Evolutionary conservation across 2,797 vertebrate genomes (phyloP).

Genomic region (Sphaeramia orbicularis): DNA sequence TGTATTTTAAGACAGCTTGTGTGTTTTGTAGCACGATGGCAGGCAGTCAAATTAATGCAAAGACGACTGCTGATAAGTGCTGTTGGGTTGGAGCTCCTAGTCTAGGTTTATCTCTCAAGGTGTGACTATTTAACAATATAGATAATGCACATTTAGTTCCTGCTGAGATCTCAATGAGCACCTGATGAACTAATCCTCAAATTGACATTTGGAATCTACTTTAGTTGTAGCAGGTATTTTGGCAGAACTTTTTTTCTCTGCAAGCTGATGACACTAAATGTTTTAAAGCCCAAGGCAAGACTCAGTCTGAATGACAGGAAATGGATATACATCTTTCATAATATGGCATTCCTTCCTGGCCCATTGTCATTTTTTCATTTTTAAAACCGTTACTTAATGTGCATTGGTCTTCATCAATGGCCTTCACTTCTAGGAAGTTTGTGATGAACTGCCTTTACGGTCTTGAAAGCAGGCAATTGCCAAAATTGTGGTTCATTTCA

Average conservation of each 20-base stretch:
- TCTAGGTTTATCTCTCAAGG: neutral
- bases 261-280: too few species aligned
- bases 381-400: accelerated
- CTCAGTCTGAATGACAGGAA: neutral
- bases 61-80: conserved; percentile 5
- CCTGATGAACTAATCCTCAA: neutral
- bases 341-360: too few species aligned
- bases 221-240: too few species aligned
- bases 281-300: too few species aligned
- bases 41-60: neutral
- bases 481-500: neutral
- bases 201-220: too few species aligned
- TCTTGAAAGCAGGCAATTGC: conserved; percentile 7
- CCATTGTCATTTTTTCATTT: neutral
- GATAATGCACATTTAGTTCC: neutral
- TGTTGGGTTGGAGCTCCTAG: too few species aligned
- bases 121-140: neutral
- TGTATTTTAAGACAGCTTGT: neutral
- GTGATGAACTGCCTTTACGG: neutral
- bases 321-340: neutral
- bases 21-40: neutral
- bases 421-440: neutral
- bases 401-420: neutral
- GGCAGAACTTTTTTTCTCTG: too few species aligned
- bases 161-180: neutral